Evolutionary conservation across 2,797 vertebrate genomes (phyloP).

Genomic region (Esox masquinongy): DNA sequence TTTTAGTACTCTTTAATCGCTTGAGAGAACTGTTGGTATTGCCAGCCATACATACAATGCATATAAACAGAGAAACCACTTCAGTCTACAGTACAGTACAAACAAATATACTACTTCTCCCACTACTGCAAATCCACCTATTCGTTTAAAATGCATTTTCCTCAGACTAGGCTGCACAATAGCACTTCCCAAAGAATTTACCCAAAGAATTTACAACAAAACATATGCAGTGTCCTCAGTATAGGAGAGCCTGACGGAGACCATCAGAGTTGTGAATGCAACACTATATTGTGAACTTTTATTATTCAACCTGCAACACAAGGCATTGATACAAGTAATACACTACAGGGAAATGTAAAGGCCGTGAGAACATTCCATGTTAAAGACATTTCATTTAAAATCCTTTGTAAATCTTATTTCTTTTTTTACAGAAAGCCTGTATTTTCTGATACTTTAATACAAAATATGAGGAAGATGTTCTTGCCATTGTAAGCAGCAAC

Average conservation of each 20-base stretch:
- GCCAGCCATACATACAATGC: conserved; percentile 44
- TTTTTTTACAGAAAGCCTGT: no score
- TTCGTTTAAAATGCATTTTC: conserved; percentile 2
- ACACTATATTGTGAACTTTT: background rate
- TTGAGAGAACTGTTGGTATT: conserved; percentile 26
- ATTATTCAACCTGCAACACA: background rate
- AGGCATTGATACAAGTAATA: background rate
- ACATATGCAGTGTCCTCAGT: background rate
- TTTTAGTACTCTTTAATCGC: conserved; percentile 42
- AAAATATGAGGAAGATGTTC: background rate
- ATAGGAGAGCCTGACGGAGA: background rate
- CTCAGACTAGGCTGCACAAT: background rate
- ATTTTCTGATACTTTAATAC: no score
- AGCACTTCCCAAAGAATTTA: background rate
- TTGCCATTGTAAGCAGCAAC: background rate
- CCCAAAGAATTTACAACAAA: background rate
- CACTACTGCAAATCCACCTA: conserved; percentile 13
- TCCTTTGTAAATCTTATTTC: no score
- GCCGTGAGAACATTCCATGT: no score
- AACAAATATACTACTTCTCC: background rate
- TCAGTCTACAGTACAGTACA: conserved; percentile 22
- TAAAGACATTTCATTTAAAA: no score
- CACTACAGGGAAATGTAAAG: background rate
- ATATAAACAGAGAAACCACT: conserved; percentile 22
- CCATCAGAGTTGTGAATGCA: background rate